A percentile compares a stretch with the other conserved stretches of the same genome.
Conservation (phyloP, 2,888 invertebrate species). For the Napeogenes inachia region DNA sequence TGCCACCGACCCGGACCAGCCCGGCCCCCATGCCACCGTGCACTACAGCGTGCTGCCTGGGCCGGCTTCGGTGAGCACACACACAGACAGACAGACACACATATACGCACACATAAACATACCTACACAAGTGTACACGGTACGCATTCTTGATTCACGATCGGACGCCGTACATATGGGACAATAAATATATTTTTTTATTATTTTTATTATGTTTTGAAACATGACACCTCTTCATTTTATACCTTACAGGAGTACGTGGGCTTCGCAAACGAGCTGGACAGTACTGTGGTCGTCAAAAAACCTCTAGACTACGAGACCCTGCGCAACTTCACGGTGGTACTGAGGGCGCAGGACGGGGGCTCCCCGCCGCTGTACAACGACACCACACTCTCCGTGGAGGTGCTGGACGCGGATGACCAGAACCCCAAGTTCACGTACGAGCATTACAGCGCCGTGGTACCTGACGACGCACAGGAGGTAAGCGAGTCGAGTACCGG, state of each 20-base stretch:
- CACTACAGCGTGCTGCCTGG: conserved; percentile 89
- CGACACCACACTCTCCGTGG: conserved; percentile 85
- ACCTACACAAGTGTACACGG: too few species aligned
- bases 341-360: conserved; percentile 86
- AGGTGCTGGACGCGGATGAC: conserved; percentile 91
- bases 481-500: conserved; percentile 42
- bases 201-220: neutral
- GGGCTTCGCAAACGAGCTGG: conserved; percentile 89
- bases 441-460: conserved; percentile 83
- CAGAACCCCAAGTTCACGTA: conserved; percentile 90
- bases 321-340: conserved; percentile 85
- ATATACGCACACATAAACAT: neutral
- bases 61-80: conserved; percentile 80
- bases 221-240: neutral
- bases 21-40: conserved; percentile 91
- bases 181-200: too few species aligned
- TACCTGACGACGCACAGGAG: conserved; percentile 79
- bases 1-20: conserved; percentile 90
- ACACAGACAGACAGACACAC: neutral
- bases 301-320: conserved; percentile 91
- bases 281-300: conserved; percentile 87
- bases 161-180: too few species aligned
- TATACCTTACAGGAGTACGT: conserved; percentile 81
- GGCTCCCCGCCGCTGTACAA: conserved; percentile 87
- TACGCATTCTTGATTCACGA: too few species aligned